Percentiles rank a stretch among this genome's conserved stretches.
phyloP scores from a whole-genome alignment of 1,140 invertebrate species.

The Euschistus heros region DNA sequence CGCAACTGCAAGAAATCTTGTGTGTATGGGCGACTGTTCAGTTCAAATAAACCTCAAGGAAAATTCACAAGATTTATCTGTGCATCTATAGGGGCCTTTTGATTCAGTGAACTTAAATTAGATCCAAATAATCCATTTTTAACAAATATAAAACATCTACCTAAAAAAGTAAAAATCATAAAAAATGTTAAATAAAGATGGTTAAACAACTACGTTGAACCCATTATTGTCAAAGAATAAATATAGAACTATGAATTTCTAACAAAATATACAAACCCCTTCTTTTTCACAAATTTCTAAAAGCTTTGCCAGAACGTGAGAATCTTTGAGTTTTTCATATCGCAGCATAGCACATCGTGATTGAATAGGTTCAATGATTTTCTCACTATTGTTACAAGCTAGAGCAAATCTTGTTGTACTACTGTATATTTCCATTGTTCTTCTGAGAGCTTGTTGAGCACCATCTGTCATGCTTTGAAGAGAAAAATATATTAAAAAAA shows the following conservation, averaged over 20 bases:
- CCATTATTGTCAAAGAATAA: neutral
- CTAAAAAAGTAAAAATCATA: neutral
- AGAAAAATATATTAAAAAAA: neutral
- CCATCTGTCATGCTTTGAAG: constrained; percentile 84
- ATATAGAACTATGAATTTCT: neutral
- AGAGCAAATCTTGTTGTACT: constrained; percentile 95
- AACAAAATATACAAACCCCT: constrained; percentile 39
- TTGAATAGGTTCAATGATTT: constrained; percentile 99
- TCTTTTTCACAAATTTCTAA: constrained; percentile 64
- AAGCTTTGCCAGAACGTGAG: constrained; percentile 73
- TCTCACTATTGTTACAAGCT: constrained; percentile 97
- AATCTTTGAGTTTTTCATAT: constrained; percentile 85
- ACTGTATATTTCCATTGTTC: constrained; percentile 98
- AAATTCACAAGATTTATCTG: too few species aligned
- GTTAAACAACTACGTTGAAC: too few species aligned
- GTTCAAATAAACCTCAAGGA: too few species aligned
- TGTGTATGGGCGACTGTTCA: too few species aligned
- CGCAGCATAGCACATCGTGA: constrained; percentile 94
- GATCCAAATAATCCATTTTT: too few species aligned
- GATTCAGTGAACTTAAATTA: too few species aligned
- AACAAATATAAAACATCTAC: too few species aligned
- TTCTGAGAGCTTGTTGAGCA: constrained; percentile 89
- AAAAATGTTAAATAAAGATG: too few species aligned
- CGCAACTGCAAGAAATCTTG: too few species aligned
- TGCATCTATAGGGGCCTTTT: too few species aligned